A percentile compares a stretch with the other conserved stretches of the same genome.
These are phyloP conservation scores for Natator depressus DNA, from an alignment of 2,113 vertebrate species.

Conservation along the genomic window DNA sequence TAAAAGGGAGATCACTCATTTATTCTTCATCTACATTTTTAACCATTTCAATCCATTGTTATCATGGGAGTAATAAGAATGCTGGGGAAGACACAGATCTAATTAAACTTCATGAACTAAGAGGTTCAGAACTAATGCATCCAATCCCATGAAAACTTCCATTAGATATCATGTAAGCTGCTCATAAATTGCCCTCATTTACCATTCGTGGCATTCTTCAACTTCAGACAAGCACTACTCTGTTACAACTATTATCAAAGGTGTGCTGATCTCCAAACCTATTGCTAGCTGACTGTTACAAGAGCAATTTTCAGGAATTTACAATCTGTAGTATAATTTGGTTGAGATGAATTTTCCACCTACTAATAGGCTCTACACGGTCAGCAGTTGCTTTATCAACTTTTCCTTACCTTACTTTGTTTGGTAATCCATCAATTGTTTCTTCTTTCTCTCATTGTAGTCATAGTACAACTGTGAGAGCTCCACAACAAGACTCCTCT, in stretches of 20 bases:
- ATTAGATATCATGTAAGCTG: background rate
- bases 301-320: slow-evolving; percentile 18
- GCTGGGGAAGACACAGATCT: background rate
- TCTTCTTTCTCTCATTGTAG: background rate
- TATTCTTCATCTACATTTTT: background rate
- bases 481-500: background rate
- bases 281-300: background rate
- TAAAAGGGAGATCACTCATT: background rate
- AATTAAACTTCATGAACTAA: background rate
- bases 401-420: slow-evolving; percentile 29
- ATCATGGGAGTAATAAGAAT: background rate
- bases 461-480: background rate
- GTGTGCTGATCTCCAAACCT: background rate
- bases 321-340: slow-evolving; percentile 16
- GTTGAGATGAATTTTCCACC: slow-evolving; percentile 36
- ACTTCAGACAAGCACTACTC: background rate
- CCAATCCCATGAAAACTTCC: background rate
- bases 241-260: background rate
- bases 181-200: background rate
- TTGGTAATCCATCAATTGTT: slow-evolving; percentile 25
- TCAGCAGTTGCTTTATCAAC: slow-evolving; percentile 23
- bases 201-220: background rate
- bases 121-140: background rate
- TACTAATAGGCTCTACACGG: slow-evolving; percentile 24
- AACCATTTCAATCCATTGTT: background rate